Conservation (phyloP, 1,140 invertebrate species). For the Euura saliciscinereae region DNA sequence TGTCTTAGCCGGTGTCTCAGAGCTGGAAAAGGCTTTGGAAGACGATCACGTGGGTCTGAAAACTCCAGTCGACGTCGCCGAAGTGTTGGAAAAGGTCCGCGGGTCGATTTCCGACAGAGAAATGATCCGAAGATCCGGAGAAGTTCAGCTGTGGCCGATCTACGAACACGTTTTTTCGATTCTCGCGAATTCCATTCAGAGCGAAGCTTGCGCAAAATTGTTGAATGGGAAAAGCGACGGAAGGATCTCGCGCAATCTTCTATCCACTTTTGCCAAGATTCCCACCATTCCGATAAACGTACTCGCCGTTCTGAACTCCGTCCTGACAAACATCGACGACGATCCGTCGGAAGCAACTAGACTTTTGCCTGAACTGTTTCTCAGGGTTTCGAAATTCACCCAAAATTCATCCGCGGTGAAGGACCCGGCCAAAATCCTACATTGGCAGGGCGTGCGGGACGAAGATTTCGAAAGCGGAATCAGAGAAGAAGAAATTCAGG, state of each 20-base stretch:
- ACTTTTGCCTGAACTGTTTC: conserved; percentile 35
- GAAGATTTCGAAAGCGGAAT: conserved; percentile 18
- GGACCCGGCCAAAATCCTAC: conserved; percentile 25
- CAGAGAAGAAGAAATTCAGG: conserved; percentile 20
- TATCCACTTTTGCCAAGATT: conserved; percentile 29
- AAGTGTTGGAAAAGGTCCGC: conserved; percentile 20
- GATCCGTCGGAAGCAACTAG: conserved; percentile 15
- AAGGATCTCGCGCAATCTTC: not conserved
- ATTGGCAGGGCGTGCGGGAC: conserved; percentile 16
- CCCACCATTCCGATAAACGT: conserved; percentile 45
- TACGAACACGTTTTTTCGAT: conserved; percentile 51
- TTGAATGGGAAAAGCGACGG: not conserved
- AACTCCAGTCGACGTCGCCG: conserved; percentile 16
- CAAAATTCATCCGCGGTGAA: conserved; percentile 34
- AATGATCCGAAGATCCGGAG: conserved; percentile 16
- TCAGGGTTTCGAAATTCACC: conserved; percentile 29
- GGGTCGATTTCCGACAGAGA: conserved; percentile 6
- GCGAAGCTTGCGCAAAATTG: conserved; percentile 25
- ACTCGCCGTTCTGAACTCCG: conserved; percentile 37
- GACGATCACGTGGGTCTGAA: conserved; percentile 24
- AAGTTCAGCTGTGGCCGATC: conserved; percentile 53
- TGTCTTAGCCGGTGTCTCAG: conserved; percentile 13
- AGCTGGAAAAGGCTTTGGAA: conserved; percentile 27
- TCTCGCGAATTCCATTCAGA: conserved; percentile 36
- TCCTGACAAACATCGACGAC: conserved; percentile 17